Evolutionary conservation across 2,797 vertebrate genomes (phyloP).

Genomic region (Odontamblyopus rebecca): DNA sequence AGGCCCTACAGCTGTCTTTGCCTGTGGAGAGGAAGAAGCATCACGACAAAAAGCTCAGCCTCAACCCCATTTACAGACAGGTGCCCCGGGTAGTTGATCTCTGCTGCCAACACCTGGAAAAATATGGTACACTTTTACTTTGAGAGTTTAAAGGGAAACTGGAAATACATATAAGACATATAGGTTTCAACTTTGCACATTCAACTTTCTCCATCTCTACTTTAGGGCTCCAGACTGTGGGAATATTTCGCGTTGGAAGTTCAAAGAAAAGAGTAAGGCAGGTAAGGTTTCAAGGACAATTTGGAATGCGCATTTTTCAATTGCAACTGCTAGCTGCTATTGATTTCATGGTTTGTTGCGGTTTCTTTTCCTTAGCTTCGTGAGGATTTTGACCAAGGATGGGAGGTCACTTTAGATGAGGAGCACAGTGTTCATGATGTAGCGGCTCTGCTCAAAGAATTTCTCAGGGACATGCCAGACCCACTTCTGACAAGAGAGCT

Average conservation of each 20-base stretch:
- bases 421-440: conserved; percentile 94
- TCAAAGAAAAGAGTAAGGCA: conserved; percentile 98
- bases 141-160: neutral
- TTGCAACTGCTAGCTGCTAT: neutral
- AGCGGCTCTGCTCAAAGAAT: conserved; percentile 95
- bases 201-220: conserved; percentile 30
- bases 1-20: conserved; percentile 95
- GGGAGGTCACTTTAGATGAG: conserved; percentile 87
- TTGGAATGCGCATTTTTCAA: neutral
- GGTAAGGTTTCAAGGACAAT: conserved; percentile 69
- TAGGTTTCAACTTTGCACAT: conserved; percentile 10
- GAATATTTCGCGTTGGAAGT: conserved; percentile 97
- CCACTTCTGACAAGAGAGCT: conserved; percentile 94
- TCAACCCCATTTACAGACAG: conserved; percentile 97
- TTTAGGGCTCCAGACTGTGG: conserved; percentile 92
- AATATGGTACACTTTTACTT: conserved; percentile 81
- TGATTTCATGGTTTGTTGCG: neutral
- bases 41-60: conserved; percentile 91
- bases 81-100: conserved; percentile 93
- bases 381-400: conserved; percentile 91
- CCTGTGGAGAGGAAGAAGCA: conserved; percentile 92
- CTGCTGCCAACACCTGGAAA: conserved; percentile 96
- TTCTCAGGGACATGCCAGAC: conserved; percentile 95
- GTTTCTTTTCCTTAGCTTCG: conserved; percentile 79
- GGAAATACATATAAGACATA: neutral